phyloP scores from a whole-genome alignment of 2,888 invertebrate species.

The Trichogramma evanescens region DNA sequence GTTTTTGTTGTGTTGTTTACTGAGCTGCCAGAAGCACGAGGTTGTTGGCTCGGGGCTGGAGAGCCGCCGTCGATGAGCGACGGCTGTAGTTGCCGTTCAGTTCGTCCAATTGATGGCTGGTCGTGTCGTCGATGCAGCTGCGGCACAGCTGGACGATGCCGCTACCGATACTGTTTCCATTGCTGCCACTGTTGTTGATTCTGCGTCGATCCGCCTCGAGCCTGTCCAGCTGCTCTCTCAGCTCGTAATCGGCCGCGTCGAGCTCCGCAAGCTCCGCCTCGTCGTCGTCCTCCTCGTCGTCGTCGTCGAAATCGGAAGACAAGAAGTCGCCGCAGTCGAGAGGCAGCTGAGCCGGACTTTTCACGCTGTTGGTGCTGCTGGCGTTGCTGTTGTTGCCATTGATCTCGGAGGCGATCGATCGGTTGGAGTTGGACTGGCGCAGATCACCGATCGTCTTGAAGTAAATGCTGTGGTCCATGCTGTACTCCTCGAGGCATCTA shows the following conservation, averaged over 20 bases:
- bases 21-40: too few relatives aligned
- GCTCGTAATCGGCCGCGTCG: background rate
- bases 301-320: conserved; percentile 18
- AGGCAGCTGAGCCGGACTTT: background rate
- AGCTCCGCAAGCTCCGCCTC: conserved; percentile 21
- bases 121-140: conserved; percentile 1
- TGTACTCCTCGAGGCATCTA: conserved; percentile 38
- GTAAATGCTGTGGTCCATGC: conserved; percentile 44
- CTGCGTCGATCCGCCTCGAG: background rate
- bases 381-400: conserved; percentile 20
- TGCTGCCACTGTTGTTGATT: background rate
- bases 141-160: conserved; percentile 4
- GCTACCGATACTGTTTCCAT: background rate
- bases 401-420: background rate
- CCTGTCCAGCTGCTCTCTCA: conserved; percentile 8
- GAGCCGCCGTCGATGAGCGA: too few relatives aligned
- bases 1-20: too few relatives aligned
- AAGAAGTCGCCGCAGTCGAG: conserved; percentile 21
- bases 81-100: conserved; percentile 9
- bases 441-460: conserved; percentile 44
- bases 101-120: background rate
- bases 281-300: conserved; percentile 7
- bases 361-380: background rate
- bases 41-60: too few relatives aligned
- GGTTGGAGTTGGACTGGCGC: conserved; percentile 14